phyloP scores from a whole-genome alignment of 1,140 invertebrate species.

The Euborellia annulipes region DNA sequence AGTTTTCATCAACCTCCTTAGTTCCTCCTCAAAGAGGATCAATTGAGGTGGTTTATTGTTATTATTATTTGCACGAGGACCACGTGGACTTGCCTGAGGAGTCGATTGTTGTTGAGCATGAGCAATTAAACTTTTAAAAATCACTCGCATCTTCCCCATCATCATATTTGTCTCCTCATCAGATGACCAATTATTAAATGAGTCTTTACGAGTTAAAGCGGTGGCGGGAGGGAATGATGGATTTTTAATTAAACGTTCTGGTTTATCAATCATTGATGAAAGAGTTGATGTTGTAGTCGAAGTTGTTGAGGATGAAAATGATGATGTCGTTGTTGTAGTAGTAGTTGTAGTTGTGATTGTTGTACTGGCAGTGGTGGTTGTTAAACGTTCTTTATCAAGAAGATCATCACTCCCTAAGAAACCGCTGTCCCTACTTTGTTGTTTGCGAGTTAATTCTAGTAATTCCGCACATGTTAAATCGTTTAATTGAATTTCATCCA shows the following conservation, averaged over 20 bases:
- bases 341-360: too few species aligned
- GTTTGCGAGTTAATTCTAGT: constrained; percentile 29
- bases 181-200: constrained; percentile 84
- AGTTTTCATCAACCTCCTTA: constrained; percentile 80
- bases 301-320: too few species aligned
- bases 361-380: too few species aligned
- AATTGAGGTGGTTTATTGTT: constrained; percentile 60
- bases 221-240: constrained; percentile 27
- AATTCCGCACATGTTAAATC: too few species aligned
- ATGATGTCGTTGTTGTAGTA: too few species aligned
- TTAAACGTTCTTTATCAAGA: constrained; percentile 40
- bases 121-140: constrained; percentile 75
- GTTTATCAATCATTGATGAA: too few species aligned
- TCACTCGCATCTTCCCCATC: constrained; percentile 86
- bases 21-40: constrained; percentile 73
- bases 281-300: too few species aligned
- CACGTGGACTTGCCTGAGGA: constrained; percentile 1
- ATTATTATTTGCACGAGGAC: constrained; percentile 12
- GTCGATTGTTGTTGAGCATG: constrained; percentile 36
- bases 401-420: constrained; percentile 80
- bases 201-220: constrained; percentile 60
- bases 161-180: constrained; percentile 86
- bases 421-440: constrained; percentile 69
- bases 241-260: constrained; percentile 10
- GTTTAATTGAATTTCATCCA: constrained; percentile 26